Evolutionary conservation across 1,140 invertebrate species (phyloP).

Genomic region (Brachystomella parvula): DNA sequence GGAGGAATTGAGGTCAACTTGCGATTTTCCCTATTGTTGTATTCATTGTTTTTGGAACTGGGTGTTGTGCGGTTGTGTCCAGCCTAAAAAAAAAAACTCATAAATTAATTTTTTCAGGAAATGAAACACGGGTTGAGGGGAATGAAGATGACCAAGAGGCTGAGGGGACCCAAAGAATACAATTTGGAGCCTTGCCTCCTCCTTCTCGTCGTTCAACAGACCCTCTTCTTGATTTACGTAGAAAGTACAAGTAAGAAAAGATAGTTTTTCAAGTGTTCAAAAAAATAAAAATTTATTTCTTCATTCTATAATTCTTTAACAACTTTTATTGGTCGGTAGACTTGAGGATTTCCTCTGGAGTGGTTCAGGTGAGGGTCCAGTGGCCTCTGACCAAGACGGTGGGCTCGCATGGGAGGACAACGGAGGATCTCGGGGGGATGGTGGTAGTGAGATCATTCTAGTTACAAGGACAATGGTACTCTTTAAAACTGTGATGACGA

Average conservation of each 20-base stretch:
- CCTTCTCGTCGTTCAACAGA: not conserved
- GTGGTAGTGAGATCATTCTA: not conserved
- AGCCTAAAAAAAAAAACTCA: too few species aligned
- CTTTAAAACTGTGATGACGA: constrained; percentile 32
- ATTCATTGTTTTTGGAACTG: not conserved
- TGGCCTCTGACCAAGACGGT: constrained; percentile 38
- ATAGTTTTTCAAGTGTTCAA: not conserved
- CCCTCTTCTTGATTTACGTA: not conserved
- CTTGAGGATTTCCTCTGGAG: constrained; percentile 52
- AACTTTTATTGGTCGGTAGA: not conserved
- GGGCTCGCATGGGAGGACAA: constrained; percentile 36
- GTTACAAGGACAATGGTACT: constrained; percentile 35
- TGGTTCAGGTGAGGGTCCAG: constrained; percentile 64
- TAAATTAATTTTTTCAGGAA: constrained; percentile 7
- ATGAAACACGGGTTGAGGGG: too few species aligned
- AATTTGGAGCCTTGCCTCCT: not conserved
- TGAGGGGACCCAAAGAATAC: not conserved
- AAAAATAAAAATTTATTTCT: not conserved
- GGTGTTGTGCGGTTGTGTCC: too few species aligned
- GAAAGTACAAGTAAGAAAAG: constrained; percentile 13
- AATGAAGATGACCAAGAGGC: not conserved
- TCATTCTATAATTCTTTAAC: not conserved
- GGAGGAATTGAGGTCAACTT: not conserved
- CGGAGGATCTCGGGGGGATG: not conserved
- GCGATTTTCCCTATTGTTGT: not conserved